A percentile compares a stretch with the other conserved stretches of the same genome.
Conservation (phyloP, 1,140 invertebrate species). For the Monomorium pharaonis region DNA sequence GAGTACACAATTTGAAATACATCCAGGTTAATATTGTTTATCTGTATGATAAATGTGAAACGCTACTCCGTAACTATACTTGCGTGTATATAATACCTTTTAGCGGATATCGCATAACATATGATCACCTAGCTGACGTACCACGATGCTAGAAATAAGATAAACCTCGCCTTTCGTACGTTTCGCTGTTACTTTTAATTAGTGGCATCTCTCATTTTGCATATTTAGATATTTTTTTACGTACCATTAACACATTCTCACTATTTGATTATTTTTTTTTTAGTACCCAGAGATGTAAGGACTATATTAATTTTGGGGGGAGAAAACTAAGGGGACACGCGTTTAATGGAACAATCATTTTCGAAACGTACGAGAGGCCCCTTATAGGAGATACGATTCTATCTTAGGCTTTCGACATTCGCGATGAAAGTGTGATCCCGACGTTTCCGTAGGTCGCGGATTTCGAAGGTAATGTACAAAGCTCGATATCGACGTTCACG, state of each 20-base stretch:
- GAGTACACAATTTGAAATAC: constrained; percentile 63
- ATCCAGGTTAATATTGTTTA: constrained; percentile 72
- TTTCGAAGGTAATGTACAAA: constrained; percentile 58
- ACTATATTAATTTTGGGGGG: background rate
- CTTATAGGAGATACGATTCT: background rate
- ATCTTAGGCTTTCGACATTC: constrained; percentile 25
- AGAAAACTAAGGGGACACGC: background rate
- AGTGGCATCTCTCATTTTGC: background rate
- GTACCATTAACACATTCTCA: constrained; percentile 32
- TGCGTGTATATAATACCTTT: constrained; percentile 71
- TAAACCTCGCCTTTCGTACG: constrained; percentile 48
- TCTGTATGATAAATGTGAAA: constrained; percentile 74
- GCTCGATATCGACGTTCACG: constrained; percentile 67
- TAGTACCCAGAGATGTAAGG: background rate
- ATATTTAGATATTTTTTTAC: constrained; percentile 50
- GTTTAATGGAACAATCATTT: background rate
- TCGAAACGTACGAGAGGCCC: constrained; percentile 45
- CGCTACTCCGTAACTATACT: constrained; percentile 72
- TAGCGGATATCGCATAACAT: constrained; percentile 63
- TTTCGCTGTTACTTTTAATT: constrained; percentile 22
- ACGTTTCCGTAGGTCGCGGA: constrained; percentile 46
- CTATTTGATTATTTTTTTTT: background rate
- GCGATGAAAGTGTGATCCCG: constrained; percentile 59
- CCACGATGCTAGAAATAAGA: constrained; percentile 22
- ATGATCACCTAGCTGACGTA: constrained; percentile 61